Conservation (phyloP, 2,888 invertebrate genomes). For the Lepidonotus clava region DNA sequence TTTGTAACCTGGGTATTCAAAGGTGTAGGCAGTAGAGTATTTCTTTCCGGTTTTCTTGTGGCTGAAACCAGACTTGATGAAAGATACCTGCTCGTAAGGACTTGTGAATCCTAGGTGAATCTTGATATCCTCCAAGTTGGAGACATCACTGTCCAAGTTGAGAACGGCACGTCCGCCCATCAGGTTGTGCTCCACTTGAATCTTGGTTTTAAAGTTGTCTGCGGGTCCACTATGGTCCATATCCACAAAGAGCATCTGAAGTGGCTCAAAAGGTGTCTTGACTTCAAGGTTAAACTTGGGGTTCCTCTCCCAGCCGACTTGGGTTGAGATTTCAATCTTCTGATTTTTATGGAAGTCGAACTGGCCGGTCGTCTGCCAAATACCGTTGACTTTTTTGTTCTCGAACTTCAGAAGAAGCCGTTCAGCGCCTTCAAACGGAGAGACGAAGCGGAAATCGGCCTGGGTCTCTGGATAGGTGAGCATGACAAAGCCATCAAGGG, state of each 20-base stretch:
- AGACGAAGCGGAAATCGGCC: constrained; percentile 64
- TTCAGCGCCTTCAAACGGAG: constrained; percentile 64
- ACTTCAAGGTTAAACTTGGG: constrained; percentile 66
- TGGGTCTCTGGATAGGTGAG: constrained; percentile 59
- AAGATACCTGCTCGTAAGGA: not conserved
- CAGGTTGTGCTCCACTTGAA: not conserved
- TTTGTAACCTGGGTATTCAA: constrained; percentile 10
- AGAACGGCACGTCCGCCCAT: not conserved
- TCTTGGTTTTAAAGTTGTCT: constrained; percentile 55
- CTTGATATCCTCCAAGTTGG: constrained; percentile 3
- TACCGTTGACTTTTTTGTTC: constrained; percentile 64
- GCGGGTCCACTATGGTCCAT: constrained; percentile 47
- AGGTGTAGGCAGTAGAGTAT: not conserved
- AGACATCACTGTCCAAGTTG: not conserved
- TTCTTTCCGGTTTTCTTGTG: constrained; percentile 14
- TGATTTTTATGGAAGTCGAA: constrained; percentile 67
- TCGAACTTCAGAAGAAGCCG: not conserved
- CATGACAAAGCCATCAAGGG: constrained; percentile 65
- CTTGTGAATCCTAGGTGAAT: not conserved
- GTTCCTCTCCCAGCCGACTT: constrained; percentile 64
- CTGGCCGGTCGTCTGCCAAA: constrained; percentile 64
- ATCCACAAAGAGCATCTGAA: constrained; percentile 48
- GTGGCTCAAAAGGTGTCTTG: constrained; percentile 64
- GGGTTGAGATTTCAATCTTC: constrained; percentile 64
- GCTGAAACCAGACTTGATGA: not conserved